Percentiles rank a stretch among this genome's conserved stretches.
These are phyloP conservation scores for Melanerpes aurifrons DNA, from an alignment of 2,113 vertebrate species.

Conservation along the genomic window DNA sequence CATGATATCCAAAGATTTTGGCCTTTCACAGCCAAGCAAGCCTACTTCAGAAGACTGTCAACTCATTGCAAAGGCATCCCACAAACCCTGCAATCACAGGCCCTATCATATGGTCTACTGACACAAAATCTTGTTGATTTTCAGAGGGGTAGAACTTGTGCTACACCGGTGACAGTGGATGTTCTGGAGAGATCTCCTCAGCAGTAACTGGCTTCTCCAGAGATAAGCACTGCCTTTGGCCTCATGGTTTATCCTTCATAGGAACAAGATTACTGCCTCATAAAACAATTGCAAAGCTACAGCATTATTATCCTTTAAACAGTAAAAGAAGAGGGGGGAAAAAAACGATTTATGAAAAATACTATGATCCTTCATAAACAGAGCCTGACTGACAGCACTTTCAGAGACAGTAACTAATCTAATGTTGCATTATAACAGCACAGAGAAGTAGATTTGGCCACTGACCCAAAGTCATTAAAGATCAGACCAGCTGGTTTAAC, in stretches of 20 bases:
- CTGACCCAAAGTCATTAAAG: conserved; percentile 68
- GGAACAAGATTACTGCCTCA: conserved; percentile 69
- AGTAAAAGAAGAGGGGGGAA: conserved; percentile 3
- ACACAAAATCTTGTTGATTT: background rate
- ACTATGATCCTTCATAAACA: conserved; percentile 41
- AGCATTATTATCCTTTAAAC: conserved; percentile 57
- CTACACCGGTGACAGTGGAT: accelerated
- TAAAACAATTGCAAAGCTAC: conserved; percentile 68
- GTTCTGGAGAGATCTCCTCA: background rate
- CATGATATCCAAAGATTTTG: accelerated
- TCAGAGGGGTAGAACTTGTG: background rate
- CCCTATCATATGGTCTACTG: accelerated
- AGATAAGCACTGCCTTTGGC: conserved; percentile 54
- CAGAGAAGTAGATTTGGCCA: conserved; percentile 60
- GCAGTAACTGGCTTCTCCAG: conserved; percentile 34
- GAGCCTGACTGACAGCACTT: conserved; percentile 30
- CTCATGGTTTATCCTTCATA: conserved; percentile 53
- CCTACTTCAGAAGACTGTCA: background rate
- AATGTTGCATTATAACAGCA: conserved; percentile 52
- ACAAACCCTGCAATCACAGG: background rate
- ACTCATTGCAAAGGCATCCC: background rate
- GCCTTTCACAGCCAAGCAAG: background rate
- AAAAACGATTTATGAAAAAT: conserved; percentile 69
- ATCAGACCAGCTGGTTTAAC: conserved; percentile 71
- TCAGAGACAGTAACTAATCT: conserved; percentile 52